Conservation (phyloP, 2,797 vertebrate genomes). For the Emys orbicularis region DNA sequence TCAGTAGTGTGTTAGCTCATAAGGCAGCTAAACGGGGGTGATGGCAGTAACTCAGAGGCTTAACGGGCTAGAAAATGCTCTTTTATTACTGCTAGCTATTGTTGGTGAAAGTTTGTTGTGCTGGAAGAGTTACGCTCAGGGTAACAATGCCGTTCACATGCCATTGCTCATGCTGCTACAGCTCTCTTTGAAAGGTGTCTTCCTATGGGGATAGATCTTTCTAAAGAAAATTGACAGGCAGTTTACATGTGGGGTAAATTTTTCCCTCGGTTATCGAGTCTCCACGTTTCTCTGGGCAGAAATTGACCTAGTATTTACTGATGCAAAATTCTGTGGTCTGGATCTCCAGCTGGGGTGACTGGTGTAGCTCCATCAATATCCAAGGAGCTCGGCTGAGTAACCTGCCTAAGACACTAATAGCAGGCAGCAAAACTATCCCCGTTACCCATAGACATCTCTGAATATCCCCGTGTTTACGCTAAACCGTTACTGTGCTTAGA, state of each 20-base stretch:
- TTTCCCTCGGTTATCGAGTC: background rate
- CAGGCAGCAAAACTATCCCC: background rate
- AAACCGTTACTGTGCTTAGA: background rate
- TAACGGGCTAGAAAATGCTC: background rate
- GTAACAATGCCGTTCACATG: fast-evolving
- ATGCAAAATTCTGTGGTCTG: background rate
- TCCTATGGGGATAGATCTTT: background rate
- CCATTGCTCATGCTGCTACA: fast-evolving
- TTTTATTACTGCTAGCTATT: background rate
- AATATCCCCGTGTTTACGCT: background rate
- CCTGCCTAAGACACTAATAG: background rate
- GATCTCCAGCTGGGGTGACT: background rate
- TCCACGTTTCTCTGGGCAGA: background rate
- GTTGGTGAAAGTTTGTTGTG: background rate
- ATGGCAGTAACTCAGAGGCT: background rate
- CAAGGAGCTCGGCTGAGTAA: background rate
- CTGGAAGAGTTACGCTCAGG: fast-evolving
- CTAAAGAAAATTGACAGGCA: background rate
- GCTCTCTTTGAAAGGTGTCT: background rate
- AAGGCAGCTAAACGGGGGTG: background rate
- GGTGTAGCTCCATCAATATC: background rate
- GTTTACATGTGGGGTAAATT: background rate
- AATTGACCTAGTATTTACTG: background rate
- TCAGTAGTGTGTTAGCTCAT: fast-evolving
- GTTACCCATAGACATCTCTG: background rate